Conservation (phyloP, 53 echinoderm and acorn worm species). For the Echinometra lucunter region DNA sequence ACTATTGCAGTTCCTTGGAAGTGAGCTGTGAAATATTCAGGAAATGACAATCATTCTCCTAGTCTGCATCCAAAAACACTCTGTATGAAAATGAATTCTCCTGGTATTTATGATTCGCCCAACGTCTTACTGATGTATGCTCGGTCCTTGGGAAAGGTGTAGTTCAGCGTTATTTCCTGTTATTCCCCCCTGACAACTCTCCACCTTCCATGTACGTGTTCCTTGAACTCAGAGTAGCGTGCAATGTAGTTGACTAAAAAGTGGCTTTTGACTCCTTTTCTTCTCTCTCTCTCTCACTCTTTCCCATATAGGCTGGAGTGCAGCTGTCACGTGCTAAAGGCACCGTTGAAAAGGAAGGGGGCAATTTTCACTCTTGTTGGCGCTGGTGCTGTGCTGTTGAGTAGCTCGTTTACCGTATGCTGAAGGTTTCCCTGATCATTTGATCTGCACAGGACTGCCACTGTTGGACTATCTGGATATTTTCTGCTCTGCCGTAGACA, state of each 20-base stretch:
- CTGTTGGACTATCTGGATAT: slow-evolving; percentile 45
- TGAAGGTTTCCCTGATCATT: not conserved
- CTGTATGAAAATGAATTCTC: slow-evolving; percentile 34
- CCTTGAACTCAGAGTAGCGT: not conserved
- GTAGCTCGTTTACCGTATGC: slow-evolving; percentile 25
- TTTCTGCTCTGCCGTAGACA: not conserved
- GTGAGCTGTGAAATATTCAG: slow-evolving; percentile 38
- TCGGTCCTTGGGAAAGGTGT: not conserved
- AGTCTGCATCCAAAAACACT: not conserved
- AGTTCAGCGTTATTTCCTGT: slow-evolving; percentile 29
- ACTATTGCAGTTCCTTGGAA: not conserved
- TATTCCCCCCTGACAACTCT: slow-evolving; percentile 1
- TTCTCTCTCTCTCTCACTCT: not conserved
- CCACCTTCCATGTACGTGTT: slow-evolving; percentile 2
- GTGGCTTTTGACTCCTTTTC: slow-evolving; percentile 19
- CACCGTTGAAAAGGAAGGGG: slow-evolving; percentile 51
- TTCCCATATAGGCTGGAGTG: not conserved
- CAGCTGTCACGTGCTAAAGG: slow-evolving; percentile 42
- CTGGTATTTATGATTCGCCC: not conserved
- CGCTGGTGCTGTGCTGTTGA: slow-evolving; percentile 41
- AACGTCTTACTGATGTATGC: not conserved
- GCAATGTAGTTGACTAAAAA: not conserved
- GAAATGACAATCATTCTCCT: slow-evolving; percentile 32
- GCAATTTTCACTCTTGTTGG: slow-evolving; percentile 56
- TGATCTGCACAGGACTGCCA: not conserved